Conservation (phyloP, 2,888 invertebrate species). For the Phengaris alcon region DNA sequence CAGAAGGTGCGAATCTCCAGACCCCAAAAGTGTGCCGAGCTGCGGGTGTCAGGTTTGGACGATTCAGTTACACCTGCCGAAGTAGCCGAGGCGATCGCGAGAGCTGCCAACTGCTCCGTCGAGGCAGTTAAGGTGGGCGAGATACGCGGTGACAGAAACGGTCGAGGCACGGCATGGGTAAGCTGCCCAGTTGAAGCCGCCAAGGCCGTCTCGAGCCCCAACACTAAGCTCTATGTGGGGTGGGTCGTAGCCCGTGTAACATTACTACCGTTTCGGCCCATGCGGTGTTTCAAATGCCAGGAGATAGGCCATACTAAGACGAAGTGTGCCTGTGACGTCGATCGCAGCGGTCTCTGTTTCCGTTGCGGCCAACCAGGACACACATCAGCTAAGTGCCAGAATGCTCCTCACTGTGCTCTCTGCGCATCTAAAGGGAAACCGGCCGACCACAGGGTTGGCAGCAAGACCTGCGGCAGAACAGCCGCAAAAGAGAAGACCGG, state of each 20-base stretch:
- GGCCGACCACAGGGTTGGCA: slow-evolving; percentile 10
- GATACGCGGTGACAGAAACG: not conserved
- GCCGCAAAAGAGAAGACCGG: not conserved
- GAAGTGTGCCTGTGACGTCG: slow-evolving; percentile 9
- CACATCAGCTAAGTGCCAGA: not conserved
- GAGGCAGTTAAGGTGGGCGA: not conserved
- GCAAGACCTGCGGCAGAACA: not conserved
- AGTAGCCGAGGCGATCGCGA: not conserved
- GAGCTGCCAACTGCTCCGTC: not conserved
- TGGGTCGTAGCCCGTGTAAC: not conserved
- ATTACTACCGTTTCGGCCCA: not conserved
- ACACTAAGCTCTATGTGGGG: not conserved
- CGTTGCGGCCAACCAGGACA: slow-evolving; percentile 7
- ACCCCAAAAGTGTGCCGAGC: slow-evolving; percentile 19
- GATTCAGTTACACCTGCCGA: not conserved
- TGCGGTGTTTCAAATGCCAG: slow-evolving; percentile 9
- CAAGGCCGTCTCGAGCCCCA: not conserved
- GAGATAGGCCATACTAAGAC: not conserved
- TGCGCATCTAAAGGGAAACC: not conserved
- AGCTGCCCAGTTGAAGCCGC: not conserved
- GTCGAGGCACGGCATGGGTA: not conserved
- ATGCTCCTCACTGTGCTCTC: not conserved
- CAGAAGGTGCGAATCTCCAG: not conserved
- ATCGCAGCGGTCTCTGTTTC: slow-evolving; percentile 10
- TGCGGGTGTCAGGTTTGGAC: not conserved